Evolutionary conservation across 1,140 invertebrate genomes (phyloP), one percentile per base, ranked within the genome.

Genomic region (Chlorops oryzae): DNA sequence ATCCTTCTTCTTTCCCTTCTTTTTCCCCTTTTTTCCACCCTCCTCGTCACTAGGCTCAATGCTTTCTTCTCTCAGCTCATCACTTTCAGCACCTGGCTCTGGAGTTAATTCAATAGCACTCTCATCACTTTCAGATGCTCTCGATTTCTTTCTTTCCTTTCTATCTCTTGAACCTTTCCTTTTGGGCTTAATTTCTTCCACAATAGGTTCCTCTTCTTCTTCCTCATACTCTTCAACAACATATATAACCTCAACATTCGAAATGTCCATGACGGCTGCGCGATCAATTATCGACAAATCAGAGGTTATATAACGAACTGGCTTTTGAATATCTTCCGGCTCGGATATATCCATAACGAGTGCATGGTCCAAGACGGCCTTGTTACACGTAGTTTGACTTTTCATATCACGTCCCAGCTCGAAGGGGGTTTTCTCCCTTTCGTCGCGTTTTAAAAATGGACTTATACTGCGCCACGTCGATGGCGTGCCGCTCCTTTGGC

Each of bases 201-300:
- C 54, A 28, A 65, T 56, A 45, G 52, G 54, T n/a, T n/a, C 62
- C 13, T 62, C 57, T 24, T 65, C 68, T 3, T 57, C 54, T 49
- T 69, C 69, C 41, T 71, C 69, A 45, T 71, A 71, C 41, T 72
- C 69, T 52, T 72, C 69, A 4, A 72, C 63, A 4, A 70, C 63
- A 51, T 72, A 72, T 32, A 72, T 71, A 62, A 72, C 69, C 69
- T 71, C 68, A 61, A 72, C 68, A 58, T 72, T 72, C 18, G 69
- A 72, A 13, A 72, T 63, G 47, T 72, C 69, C 69, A 72, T 72
- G 57, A 72, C 69, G 51, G 69, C 69, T 52, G 69, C 69, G 49
- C 69, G 69, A 67, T 72, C 69, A 47, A 72, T 72, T 15, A 72
- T 68, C 37, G 69, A 72, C 27, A 72, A 27, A 56, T 72, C 69